Base-by-base conservation (phyloP, 2,797 vertebrate genomes). In the Microcaecilia unicolor region DNA sequence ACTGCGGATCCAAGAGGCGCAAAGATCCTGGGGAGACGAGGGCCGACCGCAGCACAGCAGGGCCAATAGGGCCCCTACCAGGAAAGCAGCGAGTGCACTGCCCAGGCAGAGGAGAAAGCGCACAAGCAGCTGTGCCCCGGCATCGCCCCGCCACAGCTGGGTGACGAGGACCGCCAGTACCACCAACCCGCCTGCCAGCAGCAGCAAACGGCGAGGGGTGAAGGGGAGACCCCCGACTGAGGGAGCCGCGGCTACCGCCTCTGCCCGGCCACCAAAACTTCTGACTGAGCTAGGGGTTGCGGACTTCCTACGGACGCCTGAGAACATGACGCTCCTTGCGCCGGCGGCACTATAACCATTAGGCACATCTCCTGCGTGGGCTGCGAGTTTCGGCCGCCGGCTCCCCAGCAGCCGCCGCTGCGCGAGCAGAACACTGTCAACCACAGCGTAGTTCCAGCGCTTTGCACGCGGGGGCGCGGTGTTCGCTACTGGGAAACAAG, bases 51-150 rank as follows among this genome's bases (percentile, higher is more conserved):
- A 34, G 43, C 20, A 29, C 40, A 50, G 13, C 2, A 71, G 40
- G 10, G 60, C 40, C 21, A 55, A 18, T 11, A 62, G 10, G n/a
- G 48, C 27, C 13, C 69, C 74, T 24, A 74, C 17, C 4, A 56
- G 18, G 24, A 65, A 61, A 25, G 74, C 66, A 29, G 25, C 50
- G 18, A 47, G 56, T 14, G 69, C 61, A 41, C 64, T 62, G 31
- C 54, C 53, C 61, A 70, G 57, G 68, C 66, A 73, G 9, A 78
- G 29, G 30, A 20, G 28, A 43, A 72, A 45, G 37, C 60, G 22
- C 32, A 77, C 58, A 45, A 77, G 45, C 14, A 58, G 41, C 19
- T 54, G 34, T 6, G 58, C 56, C 41, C n/a, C 51, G 27, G 36
- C 56, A 45, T 28, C 41, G 55, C 21, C 28, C 31, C 26, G 26